Evolutionary conservation across 2,113 vertebrate species (phyloP).

Genomic region (Sinosuthora webbiana): DNA sequence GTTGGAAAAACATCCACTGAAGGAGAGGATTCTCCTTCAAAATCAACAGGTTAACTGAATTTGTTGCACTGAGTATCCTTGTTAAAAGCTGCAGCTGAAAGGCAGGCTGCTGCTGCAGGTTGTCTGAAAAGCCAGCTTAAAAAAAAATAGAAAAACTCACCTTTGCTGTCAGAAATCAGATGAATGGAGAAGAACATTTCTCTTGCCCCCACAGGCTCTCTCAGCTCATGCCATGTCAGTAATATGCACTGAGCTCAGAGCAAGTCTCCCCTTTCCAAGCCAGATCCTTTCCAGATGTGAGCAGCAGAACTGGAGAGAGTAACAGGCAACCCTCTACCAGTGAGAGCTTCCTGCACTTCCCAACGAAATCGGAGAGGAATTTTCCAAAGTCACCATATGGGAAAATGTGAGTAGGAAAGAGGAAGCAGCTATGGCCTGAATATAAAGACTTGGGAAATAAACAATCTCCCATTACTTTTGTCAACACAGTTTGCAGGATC

Average conservation of each 20-base stretch:
- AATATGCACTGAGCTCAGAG: conserved; percentile 39
- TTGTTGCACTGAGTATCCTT: not conserved
- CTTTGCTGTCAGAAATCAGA: conserved; percentile 52
- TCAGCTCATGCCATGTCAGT: conserved; percentile 78
- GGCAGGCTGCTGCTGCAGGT: not conserved
- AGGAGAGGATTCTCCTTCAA: not conserved
- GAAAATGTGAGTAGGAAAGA: conserved; percentile 58
- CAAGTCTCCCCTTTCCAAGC: conserved; percentile 58
- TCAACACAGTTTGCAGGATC: conserved; percentile 12
- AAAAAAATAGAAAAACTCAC: conserved; percentile 32
- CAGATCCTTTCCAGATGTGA: conserved; percentile 86
- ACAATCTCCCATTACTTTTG: conserved; percentile 36
- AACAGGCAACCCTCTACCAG: conserved; percentile 72
- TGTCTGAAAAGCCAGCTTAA: not conserved
- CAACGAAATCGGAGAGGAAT: conserved; percentile 56
- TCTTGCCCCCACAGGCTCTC: conserved; percentile 49
- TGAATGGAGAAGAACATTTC: conserved; percentile 61
- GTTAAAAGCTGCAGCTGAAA: conserved; percentile 1
- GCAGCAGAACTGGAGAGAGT: conserved; percentile 47
- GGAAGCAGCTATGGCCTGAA: conserved; percentile 44
- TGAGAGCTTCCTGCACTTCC: conserved; percentile 75
- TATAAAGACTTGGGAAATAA: conserved; percentile 33
- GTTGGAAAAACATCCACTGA: not conserved
- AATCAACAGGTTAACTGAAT: conserved; percentile 3
- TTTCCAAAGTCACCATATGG: conserved; percentile 70